Percentiles rank a stretch among this genome's conserved stretches.
These are phyloP conservation scores for Carduelis carduelis DNA, from an alignment of 2,797 vertebrate genomes.

Conservation along the genomic window DNA sequence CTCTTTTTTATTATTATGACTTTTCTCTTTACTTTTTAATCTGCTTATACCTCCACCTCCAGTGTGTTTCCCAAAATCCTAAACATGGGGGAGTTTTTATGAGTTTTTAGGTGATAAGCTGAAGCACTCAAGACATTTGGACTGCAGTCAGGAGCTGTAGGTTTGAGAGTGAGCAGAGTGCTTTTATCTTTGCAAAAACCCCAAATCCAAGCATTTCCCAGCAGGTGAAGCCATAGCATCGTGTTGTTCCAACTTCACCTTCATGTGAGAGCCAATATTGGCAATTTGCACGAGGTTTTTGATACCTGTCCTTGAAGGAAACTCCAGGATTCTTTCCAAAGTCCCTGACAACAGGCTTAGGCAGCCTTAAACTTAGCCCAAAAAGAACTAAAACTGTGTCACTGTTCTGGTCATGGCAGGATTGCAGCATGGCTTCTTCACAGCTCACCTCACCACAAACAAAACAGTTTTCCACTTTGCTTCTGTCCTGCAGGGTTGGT, in stretches of 20 bases:
- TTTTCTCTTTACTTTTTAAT: not conserved
- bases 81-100: not conserved
- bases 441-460: not conserved
- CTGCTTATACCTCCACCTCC: not conserved
- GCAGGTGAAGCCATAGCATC: not conserved
- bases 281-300: not conserved
- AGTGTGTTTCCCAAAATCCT: not conserved
- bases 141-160: not conserved
- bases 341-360: not conserved
- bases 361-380: not conserved
- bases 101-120: not conserved
- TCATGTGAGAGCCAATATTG: not conserved
- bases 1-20: not conserved
- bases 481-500: not conserved
- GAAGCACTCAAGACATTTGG: not conserved
- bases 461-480: not conserved
- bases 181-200: not conserved
- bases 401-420: not conserved
- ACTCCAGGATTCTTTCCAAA: not conserved
- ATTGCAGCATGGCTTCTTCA: not conserved
- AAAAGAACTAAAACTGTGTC: accelerated
- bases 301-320: not conserved
- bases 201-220: not conserved
- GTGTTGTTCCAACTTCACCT: not conserved
- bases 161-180: not conserved